phyloP scores from a whole-genome alignment of 2,888 invertebrate genomes.

The Auanema freiburgensis region DNA sequence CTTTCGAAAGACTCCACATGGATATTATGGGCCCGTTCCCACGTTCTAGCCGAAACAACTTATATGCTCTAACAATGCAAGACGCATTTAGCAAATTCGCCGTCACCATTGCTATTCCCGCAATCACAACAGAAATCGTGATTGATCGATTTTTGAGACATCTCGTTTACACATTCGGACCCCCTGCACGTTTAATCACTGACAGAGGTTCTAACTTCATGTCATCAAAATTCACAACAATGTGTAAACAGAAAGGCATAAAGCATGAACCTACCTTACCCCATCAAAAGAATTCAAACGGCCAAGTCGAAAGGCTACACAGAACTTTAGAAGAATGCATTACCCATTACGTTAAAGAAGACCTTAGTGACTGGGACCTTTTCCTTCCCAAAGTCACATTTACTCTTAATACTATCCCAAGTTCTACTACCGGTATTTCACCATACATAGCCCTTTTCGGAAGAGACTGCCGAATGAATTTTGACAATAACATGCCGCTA shows the following conservation, averaged over 20 bases:
- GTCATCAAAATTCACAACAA: not conserved
- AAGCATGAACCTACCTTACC: not conserved
- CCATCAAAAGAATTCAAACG: conserved; percentile 6
- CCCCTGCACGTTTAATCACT: conserved; percentile 14
- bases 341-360: conserved; percentile 3
- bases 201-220: conserved; percentile 21
- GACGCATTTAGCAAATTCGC: conserved; percentile 23
- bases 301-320: conserved; percentile 13
- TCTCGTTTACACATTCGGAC: conserved; percentile 16
- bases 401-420: not conserved
- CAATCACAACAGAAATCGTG: conserved; percentile 10
- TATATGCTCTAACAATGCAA: conserved; percentile 14
- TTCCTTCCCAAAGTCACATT: conserved; percentile 7
- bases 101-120: conserved; percentile 12
- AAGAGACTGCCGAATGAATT: not conserved
- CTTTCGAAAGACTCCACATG: conserved; percentile 23
- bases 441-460: conserved; percentile 11
- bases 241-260: not conserved
- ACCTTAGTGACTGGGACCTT: conserved; percentile 12
- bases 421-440: conserved; percentile 5
- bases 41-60: conserved; percentile 18
- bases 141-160: conserved; percentile 4
- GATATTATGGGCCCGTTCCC: conserved; percentile 28
- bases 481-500: not conserved
- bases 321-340: conserved; percentile 9